A percentile compares a stretch with the other conserved stretches of the same genome.
phyloP scores from a whole-genome alignment of 2,797 vertebrate species.

The Liparis tanakae region DNA sequence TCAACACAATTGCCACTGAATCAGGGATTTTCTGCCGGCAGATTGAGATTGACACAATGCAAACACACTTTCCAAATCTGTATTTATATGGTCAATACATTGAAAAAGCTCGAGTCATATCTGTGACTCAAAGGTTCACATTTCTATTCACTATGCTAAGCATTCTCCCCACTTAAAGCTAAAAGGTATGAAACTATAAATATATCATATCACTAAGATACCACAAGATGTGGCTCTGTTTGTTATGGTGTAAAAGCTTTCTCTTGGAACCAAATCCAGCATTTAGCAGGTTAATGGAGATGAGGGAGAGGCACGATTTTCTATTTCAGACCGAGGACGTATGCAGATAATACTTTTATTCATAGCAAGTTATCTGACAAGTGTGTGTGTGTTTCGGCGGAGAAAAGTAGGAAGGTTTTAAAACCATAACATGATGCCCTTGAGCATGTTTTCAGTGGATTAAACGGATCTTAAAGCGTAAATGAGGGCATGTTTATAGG shows the following conservation, averaged over 20 bases:
- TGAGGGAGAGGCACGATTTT: conserved; percentile 47
- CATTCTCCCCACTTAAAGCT: conserved; percentile 9
- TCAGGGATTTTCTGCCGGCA: conserved; percentile 59
- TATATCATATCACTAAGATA: conserved; percentile 10
- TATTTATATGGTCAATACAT: conserved; percentile 41
- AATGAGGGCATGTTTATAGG: conserved; percentile 48
- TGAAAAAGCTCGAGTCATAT: conserved; percentile 27
- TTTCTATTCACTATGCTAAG: conserved; percentile 30
- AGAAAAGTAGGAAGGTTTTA: conserved; percentile 6
- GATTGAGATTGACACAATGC: conserved; percentile 57
- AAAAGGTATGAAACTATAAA: conserved; percentile 10
- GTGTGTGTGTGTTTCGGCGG: conserved; percentile 2
- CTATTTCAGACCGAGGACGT: conserved; percentile 36
- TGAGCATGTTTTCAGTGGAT: conserved; percentile 53
- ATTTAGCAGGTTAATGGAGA: conserved; percentile 59
- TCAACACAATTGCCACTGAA: conserved; percentile 67
- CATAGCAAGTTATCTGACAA: conserved; percentile 14
- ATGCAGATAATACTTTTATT: conserved; percentile 22
- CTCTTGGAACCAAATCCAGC: conserved; percentile 35
- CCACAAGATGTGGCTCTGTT: conserved; percentile 3
- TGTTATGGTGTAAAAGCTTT: conserved; percentile 21
- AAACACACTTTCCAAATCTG: conserved; percentile 47
- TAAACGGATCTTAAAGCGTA: conserved; percentile 39
- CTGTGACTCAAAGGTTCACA: conserved; percentile 16
- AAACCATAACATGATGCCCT: conserved; percentile 37